Conservation (phyloP, 1,140 invertebrate genomes). For the Rhyzopertha dominica region DNA sequence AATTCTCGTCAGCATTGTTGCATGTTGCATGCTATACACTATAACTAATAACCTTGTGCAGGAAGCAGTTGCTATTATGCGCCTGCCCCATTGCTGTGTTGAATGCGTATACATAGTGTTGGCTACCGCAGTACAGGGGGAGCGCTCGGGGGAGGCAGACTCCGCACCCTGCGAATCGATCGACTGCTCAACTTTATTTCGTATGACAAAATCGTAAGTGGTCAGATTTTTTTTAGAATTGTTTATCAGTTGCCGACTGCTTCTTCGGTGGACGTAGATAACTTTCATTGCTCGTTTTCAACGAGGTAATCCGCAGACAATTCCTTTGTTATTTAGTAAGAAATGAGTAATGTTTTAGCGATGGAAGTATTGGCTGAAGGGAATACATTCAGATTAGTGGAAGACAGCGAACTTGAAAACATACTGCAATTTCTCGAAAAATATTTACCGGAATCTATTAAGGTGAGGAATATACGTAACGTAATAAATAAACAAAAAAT, state of each 20-base stretch:
- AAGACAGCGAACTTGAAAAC: constrained; percentile 72
- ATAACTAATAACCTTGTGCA: too few species aligned
- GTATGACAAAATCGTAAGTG: not conserved
- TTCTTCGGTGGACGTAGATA: constrained; percentile 5
- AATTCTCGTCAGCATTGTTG: too few species aligned
- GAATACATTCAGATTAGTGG: constrained; percentile 77
- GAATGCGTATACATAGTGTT: too few species aligned
- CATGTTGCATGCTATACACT: too few species aligned
- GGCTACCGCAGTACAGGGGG: constrained; percentile 40
- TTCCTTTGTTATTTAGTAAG: constrained; percentile 3
- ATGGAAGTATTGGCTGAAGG: constrained; percentile 74
- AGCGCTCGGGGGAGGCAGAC: constrained; percentile 41
- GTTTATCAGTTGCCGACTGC: not conserved
- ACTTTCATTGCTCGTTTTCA: constrained; percentile 16
- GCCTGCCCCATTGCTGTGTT: too few species aligned
- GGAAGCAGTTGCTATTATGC: too few species aligned
- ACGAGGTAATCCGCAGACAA: constrained; percentile 16
- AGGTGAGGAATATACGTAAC: constrained; percentile 59
- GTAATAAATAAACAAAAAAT: too few species aligned
- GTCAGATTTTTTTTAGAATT: not conserved
- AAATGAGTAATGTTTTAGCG: constrained; percentile 50
- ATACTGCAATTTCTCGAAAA: constrained; percentile 68
- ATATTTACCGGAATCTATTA: constrained; percentile 76
- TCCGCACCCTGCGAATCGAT: constrained; percentile 36
- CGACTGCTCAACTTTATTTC: constrained; percentile 21